Percentiles rank a stretch among this genome's conserved stretches.
Conservation (phyloP, 2,113 vertebrate species). For the Phalacrocorax aristotelis region DNA sequence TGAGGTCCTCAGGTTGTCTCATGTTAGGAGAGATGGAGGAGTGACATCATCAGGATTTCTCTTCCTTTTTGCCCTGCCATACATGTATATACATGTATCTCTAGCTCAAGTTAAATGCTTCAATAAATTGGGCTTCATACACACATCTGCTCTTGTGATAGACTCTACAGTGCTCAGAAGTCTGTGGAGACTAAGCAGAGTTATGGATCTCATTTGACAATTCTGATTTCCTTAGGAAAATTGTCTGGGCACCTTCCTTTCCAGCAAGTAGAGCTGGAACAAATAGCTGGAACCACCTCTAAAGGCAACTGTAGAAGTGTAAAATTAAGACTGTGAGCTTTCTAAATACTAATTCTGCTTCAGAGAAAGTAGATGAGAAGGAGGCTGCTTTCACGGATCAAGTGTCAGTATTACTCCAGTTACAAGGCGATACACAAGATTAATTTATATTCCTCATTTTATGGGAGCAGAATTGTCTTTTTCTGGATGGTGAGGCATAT, state of each 20-base stretch:
- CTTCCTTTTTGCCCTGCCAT: neutral
- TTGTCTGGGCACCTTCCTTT: neutral
- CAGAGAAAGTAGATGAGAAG: neutral
- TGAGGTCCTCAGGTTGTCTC: neutral
- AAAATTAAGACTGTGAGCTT: neutral
- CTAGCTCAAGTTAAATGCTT: neutral
- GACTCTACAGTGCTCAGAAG: neutral
- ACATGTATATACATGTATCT: neutral
- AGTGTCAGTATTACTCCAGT: neutral
- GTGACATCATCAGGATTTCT: neutral
- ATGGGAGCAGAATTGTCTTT: neutral
- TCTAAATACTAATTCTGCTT: neutral
- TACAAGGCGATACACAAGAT: neutral
- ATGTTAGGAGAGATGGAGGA: neutral
- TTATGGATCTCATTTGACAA: neutral
- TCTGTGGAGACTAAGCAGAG: neutral
- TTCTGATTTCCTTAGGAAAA: neutral
- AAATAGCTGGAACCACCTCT: neutral
- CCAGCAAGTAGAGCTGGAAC: neutral
- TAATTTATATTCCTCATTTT: neutral
- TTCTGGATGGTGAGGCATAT: neutral
- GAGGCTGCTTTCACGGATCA: neutral
- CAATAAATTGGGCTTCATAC: neutral
- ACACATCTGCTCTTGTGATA: neutral
- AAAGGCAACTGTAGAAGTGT: neutral